Percentiles rank a stretch among this genome's conserved stretches.
Evolutionary conservation across 2,113 vertebrate species (phyloP).

Genomic region (Plestiodon gilberti): DNA sequence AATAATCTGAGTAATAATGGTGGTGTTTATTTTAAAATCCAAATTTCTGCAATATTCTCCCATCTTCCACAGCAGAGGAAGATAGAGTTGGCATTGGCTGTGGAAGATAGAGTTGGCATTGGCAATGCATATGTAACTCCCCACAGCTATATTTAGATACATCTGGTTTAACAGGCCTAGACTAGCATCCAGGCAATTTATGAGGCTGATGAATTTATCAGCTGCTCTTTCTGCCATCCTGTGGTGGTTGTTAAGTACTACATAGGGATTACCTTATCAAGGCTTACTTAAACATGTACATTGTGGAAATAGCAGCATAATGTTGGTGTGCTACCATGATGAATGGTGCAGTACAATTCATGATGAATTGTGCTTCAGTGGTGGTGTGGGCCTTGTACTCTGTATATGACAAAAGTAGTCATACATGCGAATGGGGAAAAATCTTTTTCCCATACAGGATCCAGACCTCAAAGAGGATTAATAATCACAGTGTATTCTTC

Average conservation of each 20-base stretch:
- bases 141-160: neutral
- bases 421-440: too few relatives aligned
- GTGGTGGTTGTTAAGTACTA: constrained; percentile 56
- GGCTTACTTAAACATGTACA: rapidly evolving
- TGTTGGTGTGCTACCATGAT: neutral
- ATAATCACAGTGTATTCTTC: neutral
- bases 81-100: rapidly evolving
- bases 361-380: neutral
- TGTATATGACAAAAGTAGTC: rapidly evolving
- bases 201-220: constrained; percentile 19
- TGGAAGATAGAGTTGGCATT: rapidly evolving
- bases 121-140: neutral
- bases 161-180: neutral
- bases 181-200: constrained; percentile 43
- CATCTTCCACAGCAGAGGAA: neutral
- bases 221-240: constrained; percentile 71
- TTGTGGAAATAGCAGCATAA: neutral
- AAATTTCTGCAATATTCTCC: neutral
- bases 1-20: neutral
- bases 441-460: neutral
- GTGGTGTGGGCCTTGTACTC: rapidly evolving
- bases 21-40: neutral
- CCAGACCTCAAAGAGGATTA: neutral
- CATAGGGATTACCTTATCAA: constrained; percentile 8
- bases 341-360: neutral